Evolutionary conservation across 2,888 invertebrate genomes (phyloP).

Genomic region (Stratiomys singularior): DNA sequence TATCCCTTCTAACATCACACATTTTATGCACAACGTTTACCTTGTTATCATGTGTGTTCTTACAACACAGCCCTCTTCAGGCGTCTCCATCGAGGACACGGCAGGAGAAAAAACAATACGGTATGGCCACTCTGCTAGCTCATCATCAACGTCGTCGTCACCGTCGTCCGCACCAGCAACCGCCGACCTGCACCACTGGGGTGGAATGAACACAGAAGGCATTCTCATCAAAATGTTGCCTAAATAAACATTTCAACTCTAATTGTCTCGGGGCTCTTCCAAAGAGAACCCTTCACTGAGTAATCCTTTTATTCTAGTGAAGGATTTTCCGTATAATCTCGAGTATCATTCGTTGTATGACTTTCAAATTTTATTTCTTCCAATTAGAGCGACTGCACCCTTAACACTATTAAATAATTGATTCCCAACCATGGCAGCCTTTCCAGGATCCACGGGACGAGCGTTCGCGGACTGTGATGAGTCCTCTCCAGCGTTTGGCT

Average conservation of each 20-base stretch:
- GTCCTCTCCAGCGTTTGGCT: background rate
- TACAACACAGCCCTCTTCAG: no score
- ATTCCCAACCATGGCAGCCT: background rate
- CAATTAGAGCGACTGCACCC: constrained; percentile 47
- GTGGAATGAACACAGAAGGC: background rate
- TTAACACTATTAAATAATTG: constrained; percentile 45
- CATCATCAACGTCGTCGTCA: background rate
- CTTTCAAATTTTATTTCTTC: constrained; percentile 50
- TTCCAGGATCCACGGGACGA: background rate
- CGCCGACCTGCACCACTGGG: no score
- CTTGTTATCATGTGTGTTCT: no score
- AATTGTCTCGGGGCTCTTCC: constrained; percentile 20
- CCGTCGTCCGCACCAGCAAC: no score
- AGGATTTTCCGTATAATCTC: constrained; percentile 38
- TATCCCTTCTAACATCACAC: no score
- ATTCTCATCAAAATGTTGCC: constrained; percentile 33
- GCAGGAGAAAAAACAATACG: background rate
- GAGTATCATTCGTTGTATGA: constrained; percentile 46
- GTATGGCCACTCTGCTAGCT: background rate
- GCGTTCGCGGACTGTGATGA: background rate
- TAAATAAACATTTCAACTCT: constrained; percentile 42
- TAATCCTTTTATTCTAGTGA: constrained; percentile 33
- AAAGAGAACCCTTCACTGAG: constrained; percentile 14
- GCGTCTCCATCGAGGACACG: no score
- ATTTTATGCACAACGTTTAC: no score